phyloP scores from a whole-genome alignment of 2,888 invertebrate species.

The Drosophila mayaguana region DNA sequence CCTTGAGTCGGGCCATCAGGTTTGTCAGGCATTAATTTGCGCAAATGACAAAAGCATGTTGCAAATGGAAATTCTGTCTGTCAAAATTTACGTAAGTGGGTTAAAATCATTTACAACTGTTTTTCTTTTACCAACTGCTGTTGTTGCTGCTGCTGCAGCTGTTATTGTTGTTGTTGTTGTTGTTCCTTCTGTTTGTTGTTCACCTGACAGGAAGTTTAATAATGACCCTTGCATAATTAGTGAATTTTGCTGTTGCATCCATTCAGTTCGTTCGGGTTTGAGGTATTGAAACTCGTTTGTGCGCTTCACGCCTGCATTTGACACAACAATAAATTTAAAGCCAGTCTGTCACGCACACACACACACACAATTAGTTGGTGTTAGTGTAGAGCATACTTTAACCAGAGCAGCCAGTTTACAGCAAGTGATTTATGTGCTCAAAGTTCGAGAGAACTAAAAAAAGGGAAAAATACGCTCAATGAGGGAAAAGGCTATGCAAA shows the following conservation, averaged over 20 bases:
- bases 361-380: conserved; percentile 51
- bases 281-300: conserved; percentile 22
- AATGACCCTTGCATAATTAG: conserved; percentile 69
- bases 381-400: conserved; percentile 29
- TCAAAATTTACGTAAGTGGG: conserved; percentile 67
- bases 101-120: conserved; percentile 69
- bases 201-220: conserved; percentile 68
- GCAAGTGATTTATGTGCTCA: conserved; percentile 66
- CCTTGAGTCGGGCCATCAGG: conserved; percentile 3
- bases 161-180: conserved; percentile 13
- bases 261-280: not conserved
- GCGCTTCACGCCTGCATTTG: conserved; percentile 60
- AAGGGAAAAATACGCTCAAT: conserved; percentile 7
- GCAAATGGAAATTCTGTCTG: conserved; percentile 72
- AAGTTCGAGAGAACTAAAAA: conserved; percentile 46
- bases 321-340: conserved; percentile 71
- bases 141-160: conserved; percentile 18
- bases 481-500: conserved; percentile 58
- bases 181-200: conserved; percentile 24
- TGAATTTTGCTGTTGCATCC: conserved; percentile 32
- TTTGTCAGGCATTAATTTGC: conserved; percentile 67
- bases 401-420: conserved; percentile 16
- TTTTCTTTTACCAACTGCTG: conserved; percentile 20
- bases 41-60: conserved; percentile 78
- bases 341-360: conserved; percentile 45